Conservation (phyloP, 1,140 invertebrate genomes). For the Bombus difficillimus region DNA sequence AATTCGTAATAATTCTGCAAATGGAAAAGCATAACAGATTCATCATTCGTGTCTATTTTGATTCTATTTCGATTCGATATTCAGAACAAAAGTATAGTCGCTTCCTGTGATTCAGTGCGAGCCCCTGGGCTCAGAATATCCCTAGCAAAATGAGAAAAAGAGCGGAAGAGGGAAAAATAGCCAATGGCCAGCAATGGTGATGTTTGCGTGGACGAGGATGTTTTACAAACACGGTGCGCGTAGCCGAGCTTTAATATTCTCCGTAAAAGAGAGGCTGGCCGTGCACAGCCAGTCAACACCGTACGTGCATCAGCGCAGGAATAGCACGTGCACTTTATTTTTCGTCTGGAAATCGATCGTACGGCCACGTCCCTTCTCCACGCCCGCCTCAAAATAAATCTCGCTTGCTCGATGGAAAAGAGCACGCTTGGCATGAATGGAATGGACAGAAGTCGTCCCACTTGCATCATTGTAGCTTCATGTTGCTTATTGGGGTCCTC, state of each 20-base stretch:
- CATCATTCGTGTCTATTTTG: neutral
- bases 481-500: neutral
- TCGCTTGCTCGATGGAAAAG: slow-evolving; percentile 34
- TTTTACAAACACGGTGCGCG: slow-evolving; percentile 64
- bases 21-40: neutral
- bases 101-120: slow-evolving; percentile 9
- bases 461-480: neutral
- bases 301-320: slow-evolving; percentile 59
- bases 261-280: slow-evolving; percentile 56
- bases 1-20: neutral
- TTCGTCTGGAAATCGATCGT: slow-evolving; percentile 53
- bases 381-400: slow-evolving; percentile 49
- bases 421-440: neutral
- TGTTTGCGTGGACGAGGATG: slow-evolving; percentile 62
- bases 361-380: slow-evolving; percentile 44
- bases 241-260: slow-evolving; percentile 64
- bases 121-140: slow-evolving; percentile 38
- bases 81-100: neutral
- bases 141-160: slow-evolving; percentile 23
- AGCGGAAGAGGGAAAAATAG: slow-evolving; percentile 30
- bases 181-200: slow-evolving; percentile 35
- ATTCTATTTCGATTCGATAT: neutral
- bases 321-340: slow-evolving; percentile 68
- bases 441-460: neutral
- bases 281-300: slow-evolving; percentile 60